Base-by-base conservation (phyloP, 37 sponge, comb jelly and placozoan genomes). In the Agelas oroides region DNA sequence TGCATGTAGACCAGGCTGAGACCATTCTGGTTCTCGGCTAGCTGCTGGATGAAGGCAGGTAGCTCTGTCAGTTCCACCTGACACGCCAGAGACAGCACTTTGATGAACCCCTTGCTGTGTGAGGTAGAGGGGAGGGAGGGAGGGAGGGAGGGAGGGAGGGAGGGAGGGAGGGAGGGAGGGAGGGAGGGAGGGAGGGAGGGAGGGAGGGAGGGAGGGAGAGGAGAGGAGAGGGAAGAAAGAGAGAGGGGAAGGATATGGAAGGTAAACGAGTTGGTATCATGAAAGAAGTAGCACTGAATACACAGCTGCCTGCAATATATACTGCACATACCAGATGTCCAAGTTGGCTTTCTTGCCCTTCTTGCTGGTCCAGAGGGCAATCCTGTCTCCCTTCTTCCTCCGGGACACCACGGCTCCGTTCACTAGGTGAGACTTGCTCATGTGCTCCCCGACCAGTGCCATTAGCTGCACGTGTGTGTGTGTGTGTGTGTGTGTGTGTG, bases 321-420 rank as follows among this genome's bases (percentile, higher is more conserved):
- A n/a, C n/a, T 46, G 46, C 33, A 68, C 86, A 61, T 55, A 89
- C 90, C 90, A 89, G n/a, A 89, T 71, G n/a, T 46, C 71, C 8
- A 83, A 59, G 74, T 84, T 89, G 28, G 37, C 25, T 23, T 57
- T 72, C 34, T 70, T 71, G 25, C 58, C 24, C 33, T 78, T 89
- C 34, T 53, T 65, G 1, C 40, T 73, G n/a, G 90, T 89, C 90
- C 90, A 89, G 61, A 89, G 73, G 32, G 84, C 84, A 41, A 89
- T 83, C 20, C 84, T 73, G 79, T 89, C 84, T 31, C 74, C 90
- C 72, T 84, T 89, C 65, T 72, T 89, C 33, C 90, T 36, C 2
- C 90, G 52, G 1, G 90, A 89, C 41, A 78, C 65, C 23, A 89
- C 90, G 1, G 67, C 90, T 52, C 90, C 90, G 72, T 78, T 82